Conservation (phyloP, 2,113 vertebrate species). For the Antechinus flavipes region DNA sequence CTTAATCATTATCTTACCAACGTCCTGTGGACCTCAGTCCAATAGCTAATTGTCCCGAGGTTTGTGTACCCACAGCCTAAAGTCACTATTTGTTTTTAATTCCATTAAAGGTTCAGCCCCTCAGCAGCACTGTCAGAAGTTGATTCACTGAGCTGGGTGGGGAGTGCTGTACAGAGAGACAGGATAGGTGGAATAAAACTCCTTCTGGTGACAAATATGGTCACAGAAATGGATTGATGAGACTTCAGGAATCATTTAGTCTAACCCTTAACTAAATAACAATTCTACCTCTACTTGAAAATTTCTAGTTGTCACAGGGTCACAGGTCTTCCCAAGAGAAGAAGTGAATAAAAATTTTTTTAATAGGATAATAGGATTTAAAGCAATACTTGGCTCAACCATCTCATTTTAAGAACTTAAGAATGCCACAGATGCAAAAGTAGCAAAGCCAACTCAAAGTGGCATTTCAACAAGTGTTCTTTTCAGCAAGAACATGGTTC, state of each 20-base stretch:
- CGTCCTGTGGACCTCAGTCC: background rate
- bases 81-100: background rate
- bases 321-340: background rate
- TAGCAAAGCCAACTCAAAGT: background rate
- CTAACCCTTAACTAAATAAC: background rate
- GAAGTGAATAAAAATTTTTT: background rate
- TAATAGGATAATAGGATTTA: background rate
- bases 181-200: background rate
- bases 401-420: background rate
- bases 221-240: background rate
- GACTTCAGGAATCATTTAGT: background rate
- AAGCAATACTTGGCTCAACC: background rate
- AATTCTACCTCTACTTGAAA: background rate
- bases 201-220: background rate
- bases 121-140: background rate
- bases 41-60: background rate
- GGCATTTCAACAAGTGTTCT: background rate
- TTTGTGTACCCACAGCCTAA: background rate
- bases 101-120: background rate
- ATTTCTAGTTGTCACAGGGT: background rate
- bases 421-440: background rate
- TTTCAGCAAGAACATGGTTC: background rate
- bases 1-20: background rate
- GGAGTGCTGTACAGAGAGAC: background rate
- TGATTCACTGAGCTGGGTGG: background rate